Evolutionary conservation across 2,888 invertebrate species (phyloP), one percentile per base, ranked within the genome.

Genomic region (Anorthoa munda): DNA sequence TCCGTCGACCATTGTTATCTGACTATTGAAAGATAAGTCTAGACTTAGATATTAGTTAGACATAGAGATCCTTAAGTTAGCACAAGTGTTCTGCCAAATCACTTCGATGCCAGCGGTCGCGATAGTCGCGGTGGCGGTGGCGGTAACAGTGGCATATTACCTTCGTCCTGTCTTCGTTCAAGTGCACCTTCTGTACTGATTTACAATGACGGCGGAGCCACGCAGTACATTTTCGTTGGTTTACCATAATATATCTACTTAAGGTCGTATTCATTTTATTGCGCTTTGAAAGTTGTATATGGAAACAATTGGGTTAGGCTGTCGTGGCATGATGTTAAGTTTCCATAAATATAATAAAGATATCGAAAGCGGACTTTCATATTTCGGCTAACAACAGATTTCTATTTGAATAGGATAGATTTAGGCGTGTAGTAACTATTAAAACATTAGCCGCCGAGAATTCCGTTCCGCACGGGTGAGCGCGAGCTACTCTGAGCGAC

Each of bases 381-480:
- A 48, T 31, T 53, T 53, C 4, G 31, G 48, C 23, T 21, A 46
- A 53, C 39, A 51, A 63, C 21, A 39, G 31, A 59, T 39, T 31
- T 39, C 31, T 39, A 66, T 66, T 48, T 21, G 23, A 50, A 66
- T 39, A 46, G 1, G 67, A 45, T 67, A 31, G 15, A 67, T 17
- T n/a, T 53, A 66, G 23, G 53, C 31, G 12, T 31, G 46, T 21
- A 15, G 21, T 15, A 13, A 45, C 11, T 58, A 11, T 21, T 21
- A 9, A 39, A 51, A 23, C 48, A 46, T 68, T 69, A 15, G 26
- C 39, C 2, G 18, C n/a, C 13, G 21, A 72, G 55, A 23, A 61
- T 72, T 61, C 48, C 72, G 60, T 73, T 63, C 61, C 61, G 56
- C 56, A 48, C 72, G 61, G 39, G 0, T 60, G 69, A 12, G 56